A percentile compares a stretch with the other conserved stretches of the same genome.
These are phyloP conservation scores for Spilogale gracilis DNA, from an alignment of 2,113 vertebrate species.

Conservation along the genomic window DNA sequence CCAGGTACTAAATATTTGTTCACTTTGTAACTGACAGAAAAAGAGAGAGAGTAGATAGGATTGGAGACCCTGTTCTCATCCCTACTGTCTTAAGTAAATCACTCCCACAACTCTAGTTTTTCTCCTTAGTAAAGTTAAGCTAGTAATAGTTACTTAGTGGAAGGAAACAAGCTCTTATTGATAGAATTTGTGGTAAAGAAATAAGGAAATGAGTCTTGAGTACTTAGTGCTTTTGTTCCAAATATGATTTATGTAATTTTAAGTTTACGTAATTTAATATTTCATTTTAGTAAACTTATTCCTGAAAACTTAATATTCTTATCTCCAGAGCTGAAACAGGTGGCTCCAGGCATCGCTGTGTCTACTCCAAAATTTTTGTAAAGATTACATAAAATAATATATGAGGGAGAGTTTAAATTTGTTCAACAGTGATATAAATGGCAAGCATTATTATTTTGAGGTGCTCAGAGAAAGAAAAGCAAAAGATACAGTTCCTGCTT, in stretches of 20 bases:
- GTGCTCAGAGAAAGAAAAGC: neutral
- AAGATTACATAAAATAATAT: neutral
- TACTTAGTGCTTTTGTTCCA: neutral
- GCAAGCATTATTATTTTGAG: neutral
- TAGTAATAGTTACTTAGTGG: neutral
- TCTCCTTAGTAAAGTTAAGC: neutral
- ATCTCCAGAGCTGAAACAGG: neutral
- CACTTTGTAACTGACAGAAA: neutral
- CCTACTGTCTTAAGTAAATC: neutral
- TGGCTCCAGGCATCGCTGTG: neutral
- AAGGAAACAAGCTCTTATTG: neutral
- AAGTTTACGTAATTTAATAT: neutral
- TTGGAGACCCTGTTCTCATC: neutral
- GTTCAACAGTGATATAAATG: neutral
- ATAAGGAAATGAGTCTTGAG: slow-evolving; percentile 20
- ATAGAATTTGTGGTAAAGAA: neutral
- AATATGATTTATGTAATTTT: neutral
- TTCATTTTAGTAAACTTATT: slow-evolving; percentile 18
- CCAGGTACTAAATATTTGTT: neutral
- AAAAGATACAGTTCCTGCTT: neutral
- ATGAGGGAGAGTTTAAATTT: neutral
- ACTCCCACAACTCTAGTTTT: neutral
- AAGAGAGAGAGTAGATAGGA: neutral
- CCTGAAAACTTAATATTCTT: neutral
- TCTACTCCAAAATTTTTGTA: neutral